Conservation (phyloP, 92 coral and sea anemone species). For the Parazoanthus darwini region DNA sequence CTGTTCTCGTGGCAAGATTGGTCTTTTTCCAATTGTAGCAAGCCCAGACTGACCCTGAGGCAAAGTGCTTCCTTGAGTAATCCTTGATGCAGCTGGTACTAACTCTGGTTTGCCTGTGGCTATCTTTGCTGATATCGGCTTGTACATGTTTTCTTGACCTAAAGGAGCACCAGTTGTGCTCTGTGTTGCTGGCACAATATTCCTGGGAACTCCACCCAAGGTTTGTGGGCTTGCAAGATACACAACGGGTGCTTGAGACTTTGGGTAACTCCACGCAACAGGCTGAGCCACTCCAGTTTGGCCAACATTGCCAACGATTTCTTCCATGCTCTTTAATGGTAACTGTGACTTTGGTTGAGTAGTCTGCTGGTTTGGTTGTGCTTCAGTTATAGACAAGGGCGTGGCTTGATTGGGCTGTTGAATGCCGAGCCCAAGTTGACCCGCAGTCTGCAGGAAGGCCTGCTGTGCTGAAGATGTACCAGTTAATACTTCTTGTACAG, state of each 20-base stretch:
- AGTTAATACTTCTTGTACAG: not conserved
- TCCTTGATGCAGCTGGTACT: slow-evolving; percentile 42
- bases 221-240: slow-evolving; percentile 88
- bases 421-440: slow-evolving; percentile 12
- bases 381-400: slow-evolving; percentile 29
- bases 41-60: slow-evolving; percentile 43
- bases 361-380: slow-evolving; percentile 24
- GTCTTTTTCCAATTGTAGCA: slow-evolving; percentile 56
- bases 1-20: slow-evolving; percentile 79
- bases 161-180: slow-evolving; percentile 6
- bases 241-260: slow-evolving; percentile 73
- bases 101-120: slow-evolving; percentile 37
- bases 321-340: slow-evolving; percentile 88
- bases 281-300: slow-evolving; percentile 56
- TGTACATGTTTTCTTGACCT: slow-evolving; percentile 33
- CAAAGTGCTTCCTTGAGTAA: slow-evolving; percentile 39
- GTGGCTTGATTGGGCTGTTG: slow-evolving; percentile 22
- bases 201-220: slow-evolving; percentile 84
- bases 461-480: not conserved
- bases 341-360: slow-evolving; percentile 61
- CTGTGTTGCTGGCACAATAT: slow-evolving; percentile 55
- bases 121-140: slow-evolving; percentile 33
- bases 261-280: slow-evolving; percentile 63
- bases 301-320: slow-evolving; percentile 84
- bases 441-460: slow-evolving; percentile 9